These are phyloP conservation scores for Pangasius macronema DNA, from an alignment of 2,797 vertebrate species.

Conservation along the genomic window DNA sequence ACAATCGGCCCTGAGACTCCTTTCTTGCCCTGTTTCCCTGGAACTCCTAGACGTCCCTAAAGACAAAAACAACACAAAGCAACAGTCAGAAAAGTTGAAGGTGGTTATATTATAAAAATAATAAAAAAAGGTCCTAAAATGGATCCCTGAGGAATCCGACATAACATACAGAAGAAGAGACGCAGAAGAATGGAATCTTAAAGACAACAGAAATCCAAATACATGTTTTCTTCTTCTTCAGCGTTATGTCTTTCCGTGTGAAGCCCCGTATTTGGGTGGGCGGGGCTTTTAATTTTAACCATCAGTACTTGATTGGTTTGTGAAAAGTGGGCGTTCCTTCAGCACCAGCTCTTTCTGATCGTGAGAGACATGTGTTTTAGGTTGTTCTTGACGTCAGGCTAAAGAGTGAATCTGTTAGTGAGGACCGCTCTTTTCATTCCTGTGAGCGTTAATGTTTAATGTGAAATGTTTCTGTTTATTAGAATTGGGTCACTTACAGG, in stretches of 20 bases:
- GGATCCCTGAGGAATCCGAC: background rate
- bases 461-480: background rate
- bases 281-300: background rate
- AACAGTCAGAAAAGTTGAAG: background rate
- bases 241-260: background rate
- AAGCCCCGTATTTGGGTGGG: background rate
- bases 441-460: background rate
- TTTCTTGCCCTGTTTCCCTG: slow-evolving; percentile 74
- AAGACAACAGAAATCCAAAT: background rate
- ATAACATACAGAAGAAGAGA: background rate
- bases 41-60: slow-evolving; percentile 71
- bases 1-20: slow-evolving; percentile 71
- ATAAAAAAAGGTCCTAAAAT: background rate
- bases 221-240: background rate
- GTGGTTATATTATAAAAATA: background rate
- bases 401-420: background rate
- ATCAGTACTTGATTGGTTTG: background rate
- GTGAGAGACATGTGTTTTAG: too few species aligned
- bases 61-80: slow-evolving; percentile 40
- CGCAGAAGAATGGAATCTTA: background rate
- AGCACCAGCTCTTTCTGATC: background rate
- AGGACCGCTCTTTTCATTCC: background rate
- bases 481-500: slow-evolving; percentile 62
- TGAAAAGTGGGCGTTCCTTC: background rate
- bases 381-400: background rate